Evolutionary conservation across 2,888 invertebrate genomes (phyloP), one percentile per base, ranked within the genome.

Genomic region (Drosophila paramelanica): DNA sequence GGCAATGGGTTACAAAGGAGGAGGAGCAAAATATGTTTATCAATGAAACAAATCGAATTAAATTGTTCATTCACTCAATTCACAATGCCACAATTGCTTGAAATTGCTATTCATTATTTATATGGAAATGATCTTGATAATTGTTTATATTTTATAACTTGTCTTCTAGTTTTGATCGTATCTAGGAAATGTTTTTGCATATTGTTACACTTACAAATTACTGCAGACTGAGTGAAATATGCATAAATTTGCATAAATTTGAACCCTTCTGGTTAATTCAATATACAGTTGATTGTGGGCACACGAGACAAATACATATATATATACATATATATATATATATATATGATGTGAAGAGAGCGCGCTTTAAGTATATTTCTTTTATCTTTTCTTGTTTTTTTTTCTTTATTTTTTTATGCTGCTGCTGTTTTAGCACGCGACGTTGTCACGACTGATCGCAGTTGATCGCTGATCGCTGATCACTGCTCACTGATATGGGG

Each of bases 391-490:
- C 8, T 31, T 31, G 1, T 5, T 5, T 27, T 27, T 27, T 27
- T 7, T 27, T 27, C 8, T 8, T 31, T 31, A 8, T 39, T 43
- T 57, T 49, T 69, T 56, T 33, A 58, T 38, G 64, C 39, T 77
- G 76, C 57, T 67, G 66, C 36, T 36, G 36, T 36, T 67, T 73
- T 62, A 52, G 71, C 77, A 79, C 81, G 86, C 81, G 81, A 81
- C 83, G 81, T 47, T 67, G 51, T 59, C 27, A 85, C 73, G 61
- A 81, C 80, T 80, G 75, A 77, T 61, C 78, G 49, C 62, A 62
- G 53, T 41, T 57, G 68, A 53, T 68, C 60, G 42, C 52, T 57
- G 67, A 77, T 59, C 68, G 51, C 68, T 51, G 65, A 69, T 56
- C 60, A 55, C 56, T 31, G 31, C 31, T 31, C 31, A 31, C 31